Base-by-base conservation (phyloP, 2,888 invertebrate species). In the Drosophila demipolita region DNA sequence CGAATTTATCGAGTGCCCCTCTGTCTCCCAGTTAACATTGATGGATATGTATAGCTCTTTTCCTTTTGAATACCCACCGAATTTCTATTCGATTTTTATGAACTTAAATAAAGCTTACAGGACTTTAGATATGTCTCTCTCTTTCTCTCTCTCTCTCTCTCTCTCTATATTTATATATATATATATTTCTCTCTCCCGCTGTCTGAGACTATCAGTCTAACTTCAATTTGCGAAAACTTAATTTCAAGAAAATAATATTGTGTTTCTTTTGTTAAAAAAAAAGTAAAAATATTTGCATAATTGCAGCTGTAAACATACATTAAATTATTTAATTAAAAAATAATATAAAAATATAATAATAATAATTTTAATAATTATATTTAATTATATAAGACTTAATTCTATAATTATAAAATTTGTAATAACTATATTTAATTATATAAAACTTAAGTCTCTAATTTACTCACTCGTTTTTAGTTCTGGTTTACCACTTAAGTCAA, bases 1-100 rank as follows among this genome's bases (percentile, higher is more conserved):
- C 5, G 15, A 29, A 55, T 55, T 55, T 40, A 55, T 55, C 55
- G 29, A 38, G n/a, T 29, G 9, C 26, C 32, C 26, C 40, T 54
- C 3, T 52, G 7, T 8, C 15, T 15, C 8, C 20, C 0, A 8
- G 2, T 8, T n/a, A 2, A 26, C 17, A 49, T 49, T 49, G 26
- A 26, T 26, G 49, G 49, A 49, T 49, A 17, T 26, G 5, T 26
- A 8, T 8, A 20, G 29, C 6, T 29, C n/a, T 17, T 50, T 6
- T 29, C 11, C 7, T 11, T n/a, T 29, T 50, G n/a, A 50, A n/a
- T 48, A 8, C 3, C 45, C 12, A 48, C n/a, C 50, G 50, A 11
- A n/a, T 29, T 29, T 29, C 29, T 29, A 29, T 29, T 9, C 26
- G 49, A 49, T 45, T 49, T 49, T 49, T 17, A 26, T 49, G 17